Conservation (phyloP, 2,888 invertebrate species). For the Lepidochrysops patricia region DNA sequence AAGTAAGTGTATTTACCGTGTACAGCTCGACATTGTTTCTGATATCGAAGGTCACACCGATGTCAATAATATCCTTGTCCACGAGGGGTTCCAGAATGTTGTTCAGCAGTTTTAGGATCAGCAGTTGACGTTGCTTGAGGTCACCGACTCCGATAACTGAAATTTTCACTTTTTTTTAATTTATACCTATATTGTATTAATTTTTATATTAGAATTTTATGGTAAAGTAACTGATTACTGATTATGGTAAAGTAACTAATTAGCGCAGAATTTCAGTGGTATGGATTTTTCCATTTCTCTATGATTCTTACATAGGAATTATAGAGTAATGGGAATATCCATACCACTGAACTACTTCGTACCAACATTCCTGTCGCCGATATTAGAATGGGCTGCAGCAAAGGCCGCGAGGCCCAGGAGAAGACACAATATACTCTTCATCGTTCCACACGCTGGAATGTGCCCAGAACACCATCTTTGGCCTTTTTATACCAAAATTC, state of each 20-base stretch:
- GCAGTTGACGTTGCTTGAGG: constrained; percentile 57
- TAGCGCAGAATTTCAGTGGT: too few species aligned
- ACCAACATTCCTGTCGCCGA: constrained; percentile 22
- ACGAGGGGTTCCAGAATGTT: constrained; percentile 63
- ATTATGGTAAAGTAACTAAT: too few species aligned
- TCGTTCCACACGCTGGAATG: constrained; percentile 20
- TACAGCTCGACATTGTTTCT: constrained; percentile 52
- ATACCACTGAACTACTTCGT: constrained; percentile 14
- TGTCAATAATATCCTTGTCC: constrained; percentile 60
- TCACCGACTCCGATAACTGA: constrained; percentile 61
- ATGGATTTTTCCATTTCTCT: too few species aligned
- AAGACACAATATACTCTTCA: constrained; percentile 25
- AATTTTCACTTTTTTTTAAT: constrained; percentile 21
- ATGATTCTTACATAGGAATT: too few species aligned
- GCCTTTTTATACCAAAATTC: constrained; percentile 22
- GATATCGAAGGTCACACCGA: constrained; percentile 54
- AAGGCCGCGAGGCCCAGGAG: constrained; percentile 26
- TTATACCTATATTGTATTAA: background rate
- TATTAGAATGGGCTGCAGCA: constrained; percentile 24
- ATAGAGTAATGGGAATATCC: too few species aligned
- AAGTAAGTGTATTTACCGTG: constrained; percentile 32
- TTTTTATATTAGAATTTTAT: too few species aligned
- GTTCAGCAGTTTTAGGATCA: constrained; percentile 66
- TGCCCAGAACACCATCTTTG: background rate
- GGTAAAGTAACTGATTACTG: too few species aligned